Conservation (phyloP, 2,888 invertebrate species). For the Thera britannica region DNA sequence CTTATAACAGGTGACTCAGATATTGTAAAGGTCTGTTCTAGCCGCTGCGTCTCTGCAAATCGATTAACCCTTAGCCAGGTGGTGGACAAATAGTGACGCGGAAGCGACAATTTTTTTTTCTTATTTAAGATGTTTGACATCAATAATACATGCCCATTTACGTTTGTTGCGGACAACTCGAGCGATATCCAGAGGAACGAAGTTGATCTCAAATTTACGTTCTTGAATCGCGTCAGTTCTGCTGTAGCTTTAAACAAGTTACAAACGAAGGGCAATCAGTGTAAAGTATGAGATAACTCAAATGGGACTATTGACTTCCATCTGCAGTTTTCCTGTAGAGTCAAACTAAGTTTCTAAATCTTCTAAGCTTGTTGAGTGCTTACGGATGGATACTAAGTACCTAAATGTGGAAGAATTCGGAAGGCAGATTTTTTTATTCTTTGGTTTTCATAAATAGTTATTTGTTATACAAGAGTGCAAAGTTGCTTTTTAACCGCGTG, state of each 20-base stretch:
- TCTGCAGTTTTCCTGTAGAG: neutral
- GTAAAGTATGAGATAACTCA: slow-evolving; percentile 11
- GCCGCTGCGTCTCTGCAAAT: neutral
- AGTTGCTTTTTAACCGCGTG: no score
- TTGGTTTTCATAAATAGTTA: no score
- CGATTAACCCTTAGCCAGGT: no score
- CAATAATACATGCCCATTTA: no score
- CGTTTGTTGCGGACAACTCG: no score
- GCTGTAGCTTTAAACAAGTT: slow-evolving; percentile 12
- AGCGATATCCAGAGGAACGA: no score
- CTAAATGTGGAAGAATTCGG: no score
- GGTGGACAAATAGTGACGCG: no score
- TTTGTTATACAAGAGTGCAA: no score
- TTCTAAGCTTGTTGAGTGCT: neutral
- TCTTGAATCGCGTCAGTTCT: slow-evolving; percentile 3
- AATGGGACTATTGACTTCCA: slow-evolving; percentile 16
- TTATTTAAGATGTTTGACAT: no score
- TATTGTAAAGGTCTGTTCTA: neutral
- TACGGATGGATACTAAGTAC: no score
- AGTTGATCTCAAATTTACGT: neutral
- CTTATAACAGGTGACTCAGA: neutral
- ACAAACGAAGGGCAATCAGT: slow-evolving; percentile 16
- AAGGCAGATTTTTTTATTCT: no score
- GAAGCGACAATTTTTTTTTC: neutral
- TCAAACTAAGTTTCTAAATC: neutral